A percentile compares a stretch with the other conserved stretches of the same genome.
Evolutionary conservation across 2,888 invertebrate species (phyloP).

Genomic region (Parnassius glacialis): DNA sequence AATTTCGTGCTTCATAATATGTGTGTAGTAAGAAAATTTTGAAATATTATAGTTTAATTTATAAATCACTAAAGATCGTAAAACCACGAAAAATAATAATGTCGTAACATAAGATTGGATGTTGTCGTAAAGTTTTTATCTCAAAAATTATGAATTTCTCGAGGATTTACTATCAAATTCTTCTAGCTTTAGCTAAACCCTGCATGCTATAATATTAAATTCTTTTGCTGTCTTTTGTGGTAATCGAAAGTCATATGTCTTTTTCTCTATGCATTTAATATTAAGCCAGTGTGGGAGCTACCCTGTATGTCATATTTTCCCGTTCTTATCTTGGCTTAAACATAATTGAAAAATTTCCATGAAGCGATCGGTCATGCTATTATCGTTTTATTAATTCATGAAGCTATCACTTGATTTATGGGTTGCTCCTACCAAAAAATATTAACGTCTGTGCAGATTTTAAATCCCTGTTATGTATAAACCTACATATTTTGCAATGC

Average conservation of each 20-base stretch:
- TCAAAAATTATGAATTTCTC: neutral
- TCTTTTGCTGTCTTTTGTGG: neutral
- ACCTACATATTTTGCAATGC: no score
- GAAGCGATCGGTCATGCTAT: constrained; percentile 18
- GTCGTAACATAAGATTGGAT: no score
- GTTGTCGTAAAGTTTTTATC: neutral
- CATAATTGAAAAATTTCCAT: constrained; percentile 23
- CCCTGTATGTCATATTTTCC: neutral
- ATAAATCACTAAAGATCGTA: no score
- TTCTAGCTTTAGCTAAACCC: neutral
- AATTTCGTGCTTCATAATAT: no score
- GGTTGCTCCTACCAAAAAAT: constrained; percentile 10
- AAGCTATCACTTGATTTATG: constrained; percentile 24
- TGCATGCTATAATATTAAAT: neutral
- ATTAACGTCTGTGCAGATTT: constrained; percentile 14
- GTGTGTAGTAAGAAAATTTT: no score
- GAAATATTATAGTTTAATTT: no score
- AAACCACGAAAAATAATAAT: no score
- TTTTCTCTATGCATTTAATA: neutral
- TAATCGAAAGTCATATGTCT: neutral
- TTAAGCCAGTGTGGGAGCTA: neutral
- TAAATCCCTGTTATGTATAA: no score
- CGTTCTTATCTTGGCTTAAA: constrained; percentile 2
- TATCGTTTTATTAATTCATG: constrained; percentile 24
- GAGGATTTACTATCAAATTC: neutral